Evolutionary conservation across 2,797 vertebrate species (phyloP).

Genomic region (Macropus fuliginosus): DNA sequence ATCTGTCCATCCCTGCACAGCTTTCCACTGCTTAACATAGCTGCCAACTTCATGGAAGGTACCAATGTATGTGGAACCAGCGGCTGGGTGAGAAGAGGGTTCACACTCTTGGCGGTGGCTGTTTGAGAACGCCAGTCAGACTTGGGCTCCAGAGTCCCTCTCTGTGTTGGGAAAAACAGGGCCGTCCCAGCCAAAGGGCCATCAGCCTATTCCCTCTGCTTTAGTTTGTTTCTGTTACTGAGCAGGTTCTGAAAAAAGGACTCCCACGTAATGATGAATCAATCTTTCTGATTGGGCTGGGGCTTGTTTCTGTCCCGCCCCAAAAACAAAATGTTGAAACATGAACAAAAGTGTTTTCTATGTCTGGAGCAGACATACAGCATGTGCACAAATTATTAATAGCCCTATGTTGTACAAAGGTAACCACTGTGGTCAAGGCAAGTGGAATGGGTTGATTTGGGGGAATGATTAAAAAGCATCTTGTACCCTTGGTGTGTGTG

Average conservation of each 20-base stretch:
- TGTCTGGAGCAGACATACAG: not conserved
- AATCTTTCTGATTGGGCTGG: not conserved
- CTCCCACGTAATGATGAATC: not conserved
- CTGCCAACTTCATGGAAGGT: constrained; percentile 62
- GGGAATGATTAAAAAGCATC: not conserved
- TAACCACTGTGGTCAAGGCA: not conserved
- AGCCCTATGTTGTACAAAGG: not conserved
- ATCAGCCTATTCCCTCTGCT: not conserved
- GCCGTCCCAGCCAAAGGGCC: not conserved
- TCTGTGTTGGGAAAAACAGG: constrained; percentile 33
- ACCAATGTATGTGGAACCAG: constrained; percentile 64
- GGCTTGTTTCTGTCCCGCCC: not conserved
- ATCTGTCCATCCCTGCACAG: constrained; percentile 5
- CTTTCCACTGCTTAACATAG: constrained; percentile 70
- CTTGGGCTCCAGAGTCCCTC: not conserved
- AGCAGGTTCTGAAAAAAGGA: not conserved
- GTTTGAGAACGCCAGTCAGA: not conserved
- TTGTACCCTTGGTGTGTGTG: not conserved
- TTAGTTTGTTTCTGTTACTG: constrained; percentile 38
- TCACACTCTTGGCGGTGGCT: not conserved
- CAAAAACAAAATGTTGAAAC: not conserved
- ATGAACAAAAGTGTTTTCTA: not conserved
- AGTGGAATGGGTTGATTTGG: not conserved
- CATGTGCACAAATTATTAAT: not conserved
- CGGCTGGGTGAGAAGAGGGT: constrained; percentile 30